A percentile compares a stretch with the other conserved stretches of the same genome.
phyloP scores from a whole-genome alignment of 2,113 vertebrate genomes.

The Oreochromis spilurus region DNA sequence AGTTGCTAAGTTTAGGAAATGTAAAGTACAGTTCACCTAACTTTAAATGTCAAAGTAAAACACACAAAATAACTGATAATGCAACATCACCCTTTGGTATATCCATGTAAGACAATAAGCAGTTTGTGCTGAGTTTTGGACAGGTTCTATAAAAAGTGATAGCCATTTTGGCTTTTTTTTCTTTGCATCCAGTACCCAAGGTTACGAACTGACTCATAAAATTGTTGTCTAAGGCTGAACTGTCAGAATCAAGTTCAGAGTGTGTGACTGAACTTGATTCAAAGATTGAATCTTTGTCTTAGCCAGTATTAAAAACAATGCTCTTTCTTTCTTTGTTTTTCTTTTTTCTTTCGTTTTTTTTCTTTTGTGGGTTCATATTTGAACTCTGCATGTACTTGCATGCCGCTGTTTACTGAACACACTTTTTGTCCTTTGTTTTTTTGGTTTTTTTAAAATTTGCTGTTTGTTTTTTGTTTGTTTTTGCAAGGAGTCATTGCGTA shows the following conservation, averaged over 20 bases:
- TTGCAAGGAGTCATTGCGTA: not conserved
- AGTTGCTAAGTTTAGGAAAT: not conserved
- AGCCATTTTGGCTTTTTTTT: not conserved
- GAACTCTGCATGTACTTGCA: not conserved
- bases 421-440: not conserved
- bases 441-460: accelerated
- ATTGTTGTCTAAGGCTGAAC: not conserved
- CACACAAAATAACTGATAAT: not conserved
- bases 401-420: not conserved
- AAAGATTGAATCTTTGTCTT: not conserved
- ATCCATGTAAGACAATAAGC: not conserved
- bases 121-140: not conserved
- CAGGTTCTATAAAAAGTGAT: not conserved
- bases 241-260: not conserved
- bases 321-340: not conserved
- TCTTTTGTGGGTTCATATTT: not conserved
- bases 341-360: not conserved
- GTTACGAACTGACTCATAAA: not conserved
- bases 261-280: not conserved
- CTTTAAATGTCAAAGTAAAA: not conserved
- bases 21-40: not conserved
- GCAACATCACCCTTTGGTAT: not conserved
- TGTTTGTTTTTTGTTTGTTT: accelerated
- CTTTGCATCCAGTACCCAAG: not conserved
- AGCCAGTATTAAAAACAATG: accelerated